Conservation (phyloP, 2,888 invertebrate genomes). For the Myopa tessellatipennis region DNA sequence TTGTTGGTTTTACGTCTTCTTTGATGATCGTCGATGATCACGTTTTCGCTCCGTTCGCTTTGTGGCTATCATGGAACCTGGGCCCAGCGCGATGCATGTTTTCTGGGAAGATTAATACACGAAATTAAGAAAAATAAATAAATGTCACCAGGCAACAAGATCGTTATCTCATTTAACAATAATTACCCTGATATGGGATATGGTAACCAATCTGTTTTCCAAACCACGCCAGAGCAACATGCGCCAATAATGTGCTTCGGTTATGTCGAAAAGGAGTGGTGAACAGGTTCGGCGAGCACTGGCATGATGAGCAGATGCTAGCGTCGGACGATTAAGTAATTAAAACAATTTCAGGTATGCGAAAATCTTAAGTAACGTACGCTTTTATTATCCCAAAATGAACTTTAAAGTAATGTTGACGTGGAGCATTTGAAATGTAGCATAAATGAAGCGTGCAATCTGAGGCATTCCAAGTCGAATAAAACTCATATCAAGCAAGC, state of each 20-base stretch:
- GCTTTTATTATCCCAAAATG: neutral
- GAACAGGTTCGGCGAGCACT: slow-evolving; percentile 17
- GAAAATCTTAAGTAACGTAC: neutral
- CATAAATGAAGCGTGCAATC: neutral
- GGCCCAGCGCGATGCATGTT: slow-evolving; percentile 38
- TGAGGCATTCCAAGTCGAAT: neutral
- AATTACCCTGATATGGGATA: slow-evolving; percentile 69
- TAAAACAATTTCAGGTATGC: neutral
- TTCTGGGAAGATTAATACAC: slow-evolving; percentile 68
- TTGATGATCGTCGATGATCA: slow-evolving; percentile 17
- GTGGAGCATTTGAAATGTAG: neutral
- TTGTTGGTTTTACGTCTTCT: slow-evolving; percentile 8
- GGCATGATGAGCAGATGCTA: neutral
- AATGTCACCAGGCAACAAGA: slow-evolving; percentile 69
- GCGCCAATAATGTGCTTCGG: slow-evolving; percentile 28
- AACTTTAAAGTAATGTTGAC: neutral
- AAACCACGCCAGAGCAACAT: slow-evolving; percentile 7
- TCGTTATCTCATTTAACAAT: slow-evolving; percentile 69
- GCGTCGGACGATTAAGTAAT: slow-evolving; percentile 19
- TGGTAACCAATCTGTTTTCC: slow-evolving; percentile 66
- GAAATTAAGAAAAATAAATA: slow-evolving; percentile 69
- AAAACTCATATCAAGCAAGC: neutral
- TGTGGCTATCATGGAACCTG: neutral
- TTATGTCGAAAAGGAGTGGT: slow-evolving; percentile 31
- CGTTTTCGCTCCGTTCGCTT: slow-evolving; percentile 13